Base-by-base conservation (phyloP, 2,797 vertebrate species). In the Alauda arvensis region DNA sequence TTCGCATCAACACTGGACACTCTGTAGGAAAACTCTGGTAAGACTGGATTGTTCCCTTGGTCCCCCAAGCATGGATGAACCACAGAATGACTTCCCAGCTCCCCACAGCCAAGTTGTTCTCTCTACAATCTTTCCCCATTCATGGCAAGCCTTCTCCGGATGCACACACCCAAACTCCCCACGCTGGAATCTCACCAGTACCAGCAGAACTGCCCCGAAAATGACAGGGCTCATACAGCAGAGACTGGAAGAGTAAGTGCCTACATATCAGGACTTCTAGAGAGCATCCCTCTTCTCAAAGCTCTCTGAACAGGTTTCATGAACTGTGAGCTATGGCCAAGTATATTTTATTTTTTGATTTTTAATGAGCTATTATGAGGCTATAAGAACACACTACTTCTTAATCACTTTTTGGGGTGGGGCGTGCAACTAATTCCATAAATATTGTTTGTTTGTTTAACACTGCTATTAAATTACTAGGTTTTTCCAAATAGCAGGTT, bases 361-460 rank as follows among this genome's bases (percentile, higher is more conserved):
- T 89, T 52, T 20, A 76, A 79, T 14, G 16, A 71, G 40, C 8
- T 85, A 39, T 56, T 37, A 24, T 11, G 42, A 83, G 9, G 18
- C 52, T 69, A 0, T 16, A 72, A 69, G 25, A 79, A 48, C 62
- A 37, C 10, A 14, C 4, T 6, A 12, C 40, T 79, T 19, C 34
- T 69, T 53, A 56, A 49, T 21, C 48, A 28, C 15, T 23, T 40
- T 31, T 34, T n/a, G 33, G 26, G 10, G 16, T 18, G 34, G 17
- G 14, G 18, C 0, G 0, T 6, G 19, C 3, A 1, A 61, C 26
- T 16, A 7, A 70, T 31, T 28, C 45, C 51, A 52, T 10, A 33
- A 69, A 77, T 18, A 37, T 18, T 48, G 17, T n/a, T 46, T 24
- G n/a, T 45, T 70, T 37, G 12, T 37, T 87, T 63, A 85, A 65